Evolutionary conservation across 2,113 vertebrate genomes (phyloP), one percentile per base, ranked within the genome.

Genomic region (Siniperca chuatsi): DNA sequence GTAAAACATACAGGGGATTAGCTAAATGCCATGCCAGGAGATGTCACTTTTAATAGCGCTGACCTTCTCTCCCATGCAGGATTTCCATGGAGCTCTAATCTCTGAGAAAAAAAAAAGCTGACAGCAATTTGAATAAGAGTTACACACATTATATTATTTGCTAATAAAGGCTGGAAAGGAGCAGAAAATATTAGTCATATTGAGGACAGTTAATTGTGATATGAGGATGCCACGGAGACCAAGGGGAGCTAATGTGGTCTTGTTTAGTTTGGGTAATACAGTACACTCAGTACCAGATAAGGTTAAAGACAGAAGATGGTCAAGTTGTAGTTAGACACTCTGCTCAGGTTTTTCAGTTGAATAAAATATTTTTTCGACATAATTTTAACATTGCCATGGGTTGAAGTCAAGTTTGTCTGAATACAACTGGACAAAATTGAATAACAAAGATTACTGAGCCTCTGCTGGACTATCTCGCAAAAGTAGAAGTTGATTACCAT

Each of bases 21-120:
- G 37, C 42, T 61, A 90, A 91, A 86, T 68, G 73, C 64, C 79
- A 66, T 61, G 80, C 54, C 50, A 78, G 73, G 29, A 79, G 54
- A 66, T 58, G 64, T 75, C 70, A 79, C 88, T 73, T 89, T 78
- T 67, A 93, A 91, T 75, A 75, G 58, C 16, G 0, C 57, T 75
- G 79, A 88, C 85, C 83, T 77, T 82, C 44, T 85, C 71, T 69
- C 8, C 16, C 57, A 52, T 65, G 78, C 33, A 50, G 25, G 21
- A 46, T 80, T 79, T 61, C 20, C 16, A 71, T 68, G 0, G 52
- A 54, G 58, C 46, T 37, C 54, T 65, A 54, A 57, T 61, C 40
- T 74, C 20, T 12, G 23, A 35, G 13, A 42, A 21, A 35, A 16
- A 54, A 37, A 37, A 35, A 72, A n/a, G 6, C 46, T 5, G 46